Evolutionary conservation across 2,888 invertebrate species (phyloP).

Genomic region (Schizaphis graminum): DNA sequence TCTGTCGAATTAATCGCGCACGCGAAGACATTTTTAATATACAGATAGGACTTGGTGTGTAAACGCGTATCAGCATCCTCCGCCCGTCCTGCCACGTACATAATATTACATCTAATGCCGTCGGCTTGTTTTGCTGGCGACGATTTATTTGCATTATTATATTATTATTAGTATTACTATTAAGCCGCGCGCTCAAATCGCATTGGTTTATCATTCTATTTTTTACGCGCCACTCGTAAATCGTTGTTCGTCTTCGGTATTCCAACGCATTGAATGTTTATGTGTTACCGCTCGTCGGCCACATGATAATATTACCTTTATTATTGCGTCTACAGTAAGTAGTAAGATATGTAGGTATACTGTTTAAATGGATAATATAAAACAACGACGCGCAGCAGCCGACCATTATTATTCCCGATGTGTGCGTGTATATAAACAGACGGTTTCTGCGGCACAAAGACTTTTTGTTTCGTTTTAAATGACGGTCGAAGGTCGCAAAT

Average conservation of each 20-base stretch:
- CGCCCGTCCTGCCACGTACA: not conserved
- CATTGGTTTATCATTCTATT: not conserved
- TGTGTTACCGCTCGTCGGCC: not conserved
- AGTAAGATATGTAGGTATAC: not conserved
- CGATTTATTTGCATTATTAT: not conserved
- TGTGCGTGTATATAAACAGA: not conserved
- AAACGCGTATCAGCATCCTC: not conserved
- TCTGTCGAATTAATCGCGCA: not conserved
- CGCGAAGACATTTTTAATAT: not conserved
- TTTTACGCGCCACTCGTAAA: not conserved
- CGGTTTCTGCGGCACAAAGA: slow-evolving; percentile 12
- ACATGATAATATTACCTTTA: not conserved
- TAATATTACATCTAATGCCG: too few species aligned
- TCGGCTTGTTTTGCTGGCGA: not conserved
- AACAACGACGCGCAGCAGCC: not conserved
- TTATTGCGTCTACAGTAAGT: not conserved
- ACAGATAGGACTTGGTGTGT: not conserved
- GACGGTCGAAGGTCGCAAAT: slow-evolving; percentile 30
- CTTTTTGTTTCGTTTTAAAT: slow-evolving; percentile 9
- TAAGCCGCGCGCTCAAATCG: not conserved
- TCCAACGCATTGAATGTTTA: not conserved
- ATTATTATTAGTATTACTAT: not conserved
- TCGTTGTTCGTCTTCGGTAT: not conserved
- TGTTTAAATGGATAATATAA: not conserved
- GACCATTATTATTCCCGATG: not conserved